phyloP scores from a whole-genome alignment of 92 coral and sea anemone species.

The Ricordea florida region DNA sequence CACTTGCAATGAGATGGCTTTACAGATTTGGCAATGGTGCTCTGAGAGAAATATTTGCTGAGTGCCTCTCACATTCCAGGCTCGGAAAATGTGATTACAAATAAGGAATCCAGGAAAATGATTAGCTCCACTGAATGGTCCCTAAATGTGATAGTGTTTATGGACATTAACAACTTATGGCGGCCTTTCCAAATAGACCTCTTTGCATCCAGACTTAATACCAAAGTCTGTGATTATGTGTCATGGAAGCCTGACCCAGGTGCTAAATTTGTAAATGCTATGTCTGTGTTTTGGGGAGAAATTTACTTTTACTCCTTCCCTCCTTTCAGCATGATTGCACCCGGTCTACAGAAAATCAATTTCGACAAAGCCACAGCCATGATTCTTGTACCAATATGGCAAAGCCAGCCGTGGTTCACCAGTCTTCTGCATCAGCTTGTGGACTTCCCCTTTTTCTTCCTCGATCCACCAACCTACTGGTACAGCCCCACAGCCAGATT shows the following conservation, averaged over 20 bases:
- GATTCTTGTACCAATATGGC: constrained; percentile 49
- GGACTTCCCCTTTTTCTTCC: constrained; percentile 24
- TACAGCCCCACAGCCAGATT: constrained; percentile 19
- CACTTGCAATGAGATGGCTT: constrained; percentile 5
- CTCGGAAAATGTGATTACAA: constrained; percentile 2
- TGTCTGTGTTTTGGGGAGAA: constrained; percentile 4
- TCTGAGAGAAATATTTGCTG: background rate
- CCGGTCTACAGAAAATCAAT: constrained; percentile 39
- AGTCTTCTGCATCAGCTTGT: background rate
- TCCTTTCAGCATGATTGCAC: constrained; percentile 34
- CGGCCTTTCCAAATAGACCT: constrained; percentile 5
- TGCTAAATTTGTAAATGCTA: constrained; percentile 19
- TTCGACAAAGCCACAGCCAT: constrained; percentile 28
- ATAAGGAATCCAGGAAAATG: background rate
- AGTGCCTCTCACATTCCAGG: constrained; percentile 50
- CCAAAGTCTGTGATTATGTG: background rate
- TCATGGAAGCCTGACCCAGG: constrained; percentile 48
- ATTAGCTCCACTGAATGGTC: constrained; percentile 38
- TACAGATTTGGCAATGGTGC: constrained; percentile 22
- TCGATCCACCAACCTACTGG: constrained; percentile 6
- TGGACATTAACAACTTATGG: constrained; percentile 7
- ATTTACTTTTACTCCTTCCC: constrained; percentile 21
- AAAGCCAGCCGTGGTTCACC: constrained; percentile 24
- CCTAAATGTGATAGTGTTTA: background rate
- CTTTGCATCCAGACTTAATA: constrained; percentile 20